Base-by-base conservation (phyloP, 2,888 invertebrate species). In the Syrphus vitripennis region DNA sequence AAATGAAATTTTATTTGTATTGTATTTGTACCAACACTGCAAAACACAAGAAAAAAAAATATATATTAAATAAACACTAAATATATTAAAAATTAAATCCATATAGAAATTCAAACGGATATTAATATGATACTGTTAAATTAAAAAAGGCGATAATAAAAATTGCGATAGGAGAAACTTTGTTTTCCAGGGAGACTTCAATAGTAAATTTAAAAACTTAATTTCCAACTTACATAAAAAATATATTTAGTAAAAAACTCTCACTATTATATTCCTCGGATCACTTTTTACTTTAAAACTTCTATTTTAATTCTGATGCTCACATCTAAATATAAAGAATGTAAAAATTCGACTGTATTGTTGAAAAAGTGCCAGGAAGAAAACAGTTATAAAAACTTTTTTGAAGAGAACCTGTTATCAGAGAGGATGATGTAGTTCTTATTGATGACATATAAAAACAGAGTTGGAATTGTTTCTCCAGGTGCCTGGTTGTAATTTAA, bases 1-100 rank as follows among this genome's bases (percentile, higher is more conserved):
- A 88, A 83, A 79, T 89, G 88, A 82, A 89, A 88, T 74, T 88
- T 88, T 80, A 89, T 88, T 76, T 89, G 88, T 59, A 89, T 83
- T 57, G 88, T 87, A 88, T 88, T 88, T 67, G 84, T 83, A 65
- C 88, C 79, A 31, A 87, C 87, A 84, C 88, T 89, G 86, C 6
- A 79, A 81, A 45, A 6, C 3, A 21, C 10, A 65, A 42, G n/a
- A 24, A 50, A 69, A 42, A 59, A 21, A 14, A 16, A 53, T 37
- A 76, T 1, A 14, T 7, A n/a, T n/a, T n/a, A n/a, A 53, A 26
- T 16, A 26, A 16, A 5, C 69, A 19, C 31, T n/a, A 31, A 14
- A 19, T 14, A 61, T 19, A 37, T 24, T 21, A 24, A 31, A 19
- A 19, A 14, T 4, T 5, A 1, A 14, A 14, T 19, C 2, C 5